phyloP scores from a whole-genome alignment of 2,888 invertebrate genomes.

The Heterodera filipjevi region DNA sequence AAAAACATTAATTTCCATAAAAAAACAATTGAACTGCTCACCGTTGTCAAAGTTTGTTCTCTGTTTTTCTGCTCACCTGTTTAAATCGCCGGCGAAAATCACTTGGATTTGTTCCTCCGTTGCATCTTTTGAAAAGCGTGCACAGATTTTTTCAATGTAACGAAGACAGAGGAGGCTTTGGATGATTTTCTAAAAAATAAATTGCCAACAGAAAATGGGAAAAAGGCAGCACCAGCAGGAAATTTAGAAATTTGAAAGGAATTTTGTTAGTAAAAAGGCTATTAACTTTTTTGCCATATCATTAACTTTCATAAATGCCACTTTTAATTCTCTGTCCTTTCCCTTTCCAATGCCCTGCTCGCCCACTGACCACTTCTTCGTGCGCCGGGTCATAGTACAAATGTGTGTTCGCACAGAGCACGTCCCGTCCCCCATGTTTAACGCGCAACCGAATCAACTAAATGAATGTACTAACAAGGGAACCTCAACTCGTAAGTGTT shows the following conservation, averaged over 20 bases:
- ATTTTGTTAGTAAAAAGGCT: no score
- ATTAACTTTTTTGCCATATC: no score
- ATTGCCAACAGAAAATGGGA: neutral
- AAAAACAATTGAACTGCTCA: neutral
- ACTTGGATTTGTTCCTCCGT: conserved; percentile 64
- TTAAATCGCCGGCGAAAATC: conserved; percentile 89
- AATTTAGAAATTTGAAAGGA: no score
- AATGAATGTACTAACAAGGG: no score
- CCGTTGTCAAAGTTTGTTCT: conserved; percentile 6
- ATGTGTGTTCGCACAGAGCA: conserved; percentile 29
- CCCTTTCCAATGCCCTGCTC: neutral
- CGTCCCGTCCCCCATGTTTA: neutral
- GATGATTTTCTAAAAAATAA: conserved; percentile 17
- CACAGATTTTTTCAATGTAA: conserved; percentile 9
- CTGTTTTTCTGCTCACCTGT: conserved; percentile 77
- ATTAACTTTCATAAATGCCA: no score
- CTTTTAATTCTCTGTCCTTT: no score
- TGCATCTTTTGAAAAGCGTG: neutral
- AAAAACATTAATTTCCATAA: no score
- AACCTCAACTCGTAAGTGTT: no score
- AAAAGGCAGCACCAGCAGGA: neutral
- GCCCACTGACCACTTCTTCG: conserved; percentile 16
- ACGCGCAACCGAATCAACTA: conserved; percentile 22
- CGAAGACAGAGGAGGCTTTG: conserved; percentile 30
- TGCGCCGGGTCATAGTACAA: conserved; percentile 23